Conservation (phyloP, 2,797 vertebrate genomes). For the Gallinago nigripennis region DNA sequence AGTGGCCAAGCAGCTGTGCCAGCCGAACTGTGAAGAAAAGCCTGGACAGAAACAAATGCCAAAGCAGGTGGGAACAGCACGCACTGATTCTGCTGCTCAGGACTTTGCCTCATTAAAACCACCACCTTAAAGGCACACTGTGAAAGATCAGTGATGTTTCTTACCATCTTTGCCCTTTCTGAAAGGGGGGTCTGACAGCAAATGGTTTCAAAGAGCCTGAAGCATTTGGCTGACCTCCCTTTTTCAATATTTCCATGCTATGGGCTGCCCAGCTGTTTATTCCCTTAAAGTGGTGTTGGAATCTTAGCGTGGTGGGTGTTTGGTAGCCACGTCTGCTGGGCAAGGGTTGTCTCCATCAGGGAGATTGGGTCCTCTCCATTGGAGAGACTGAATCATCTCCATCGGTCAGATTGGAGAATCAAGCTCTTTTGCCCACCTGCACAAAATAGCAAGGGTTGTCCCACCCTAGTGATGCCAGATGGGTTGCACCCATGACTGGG, state of each 20-base stretch:
- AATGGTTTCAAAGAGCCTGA: neutral
- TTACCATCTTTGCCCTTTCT: neutral
- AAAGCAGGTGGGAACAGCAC: constrained; percentile 32
- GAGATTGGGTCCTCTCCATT: neutral
- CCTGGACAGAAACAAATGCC: constrained; percentile 41
- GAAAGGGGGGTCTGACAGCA: neutral
- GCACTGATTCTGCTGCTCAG: constrained; percentile 47
- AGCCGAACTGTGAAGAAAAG: constrained; percentile 42
- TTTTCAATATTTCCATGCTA: neutral
- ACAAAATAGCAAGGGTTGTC: neutral
- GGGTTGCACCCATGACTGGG: neutral
- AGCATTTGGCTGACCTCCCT: neutral
- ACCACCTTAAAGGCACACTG: neutral
- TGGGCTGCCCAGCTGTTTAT: neutral
- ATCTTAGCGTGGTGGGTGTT: neutral
- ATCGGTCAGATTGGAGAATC: neutral
- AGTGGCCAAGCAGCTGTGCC: constrained; percentile 24
- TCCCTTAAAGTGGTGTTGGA: neutral
- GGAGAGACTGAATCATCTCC: neutral
- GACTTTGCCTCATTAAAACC: neutral
- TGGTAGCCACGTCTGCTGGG: neutral
- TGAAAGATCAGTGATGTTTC: neutral
- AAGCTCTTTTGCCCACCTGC: neutral
- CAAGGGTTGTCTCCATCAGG: neutral
- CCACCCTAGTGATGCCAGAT: neutral